Conservation (phyloP, 2,888 invertebrate species). For the Timandra comae region DNA sequence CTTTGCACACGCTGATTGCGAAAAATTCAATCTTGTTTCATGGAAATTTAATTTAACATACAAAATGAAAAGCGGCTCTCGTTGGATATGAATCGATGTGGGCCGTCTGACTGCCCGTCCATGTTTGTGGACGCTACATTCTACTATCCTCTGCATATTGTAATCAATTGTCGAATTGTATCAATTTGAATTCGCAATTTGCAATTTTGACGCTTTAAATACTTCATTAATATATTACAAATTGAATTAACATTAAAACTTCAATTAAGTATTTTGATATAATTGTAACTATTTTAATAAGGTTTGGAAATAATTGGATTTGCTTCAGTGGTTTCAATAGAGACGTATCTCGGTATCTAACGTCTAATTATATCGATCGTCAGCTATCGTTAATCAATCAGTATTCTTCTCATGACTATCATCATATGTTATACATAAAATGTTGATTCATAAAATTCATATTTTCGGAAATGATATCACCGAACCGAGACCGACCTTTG, state of each 20-base stretch:
- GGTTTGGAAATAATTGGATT: no score
- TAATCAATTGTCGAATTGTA: constrained; percentile 72
- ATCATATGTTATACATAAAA: constrained; percentile 1
- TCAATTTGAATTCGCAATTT: constrained; percentile 68
- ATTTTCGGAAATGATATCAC: constrained; percentile 19
- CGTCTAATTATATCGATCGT: constrained; percentile 4
- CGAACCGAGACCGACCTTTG: constrained; percentile 7
- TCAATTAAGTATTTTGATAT: constrained; percentile 10
- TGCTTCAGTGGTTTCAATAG: no score
- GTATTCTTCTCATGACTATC: no score
- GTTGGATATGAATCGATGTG: constrained; percentile 71
- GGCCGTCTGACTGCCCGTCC: constrained; percentile 65
- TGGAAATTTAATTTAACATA: constrained; percentile 77
- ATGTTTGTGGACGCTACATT: constrained; percentile 66
- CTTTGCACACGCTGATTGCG: constrained; percentile 66
- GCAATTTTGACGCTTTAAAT: constrained; percentile 60
- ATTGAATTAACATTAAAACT: no score
- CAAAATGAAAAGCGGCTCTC: constrained; percentile 71
- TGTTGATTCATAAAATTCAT: constrained; percentile 2
- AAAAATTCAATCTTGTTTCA: constrained; percentile 77
- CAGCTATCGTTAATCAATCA: no score
- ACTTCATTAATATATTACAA: no score
- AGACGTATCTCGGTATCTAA: no score
- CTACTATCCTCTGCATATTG: constrained; percentile 65
- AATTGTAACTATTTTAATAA: constrained; percentile 33